Evolutionary conservation across 2,113 vertebrate species (phyloP), one percentile per base, ranked within the genome.

Genomic region (Aldabrachelys gigantea): DNA sequence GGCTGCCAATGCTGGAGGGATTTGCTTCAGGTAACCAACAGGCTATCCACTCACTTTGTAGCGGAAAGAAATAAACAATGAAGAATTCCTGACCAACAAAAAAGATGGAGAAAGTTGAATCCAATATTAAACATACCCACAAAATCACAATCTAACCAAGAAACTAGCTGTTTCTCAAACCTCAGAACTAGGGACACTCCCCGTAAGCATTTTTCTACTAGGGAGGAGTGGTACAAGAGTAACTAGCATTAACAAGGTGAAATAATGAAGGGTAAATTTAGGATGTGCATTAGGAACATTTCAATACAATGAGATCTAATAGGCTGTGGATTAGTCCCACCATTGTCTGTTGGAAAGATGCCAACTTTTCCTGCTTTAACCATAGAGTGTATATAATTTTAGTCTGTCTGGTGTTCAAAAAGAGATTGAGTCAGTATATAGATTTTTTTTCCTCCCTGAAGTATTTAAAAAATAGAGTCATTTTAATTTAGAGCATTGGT

Each of bases 131-230:
- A 95, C 62, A 93, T 57, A 81, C 10, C 27, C 52, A 4, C 29
- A 84, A 95, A 95, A 65, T 80, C 7, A 52, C 22, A 78, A 38
- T 72, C 35, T 72, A 72, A 38, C 65, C n/a, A 89, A 91, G n/a
- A 6, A 69, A 1, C 5, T 22, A 84, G 5, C 2, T 90, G 91
- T 82, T 94, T 89, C 62, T 35, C 62, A 85, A 41, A 72, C 84
- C 94, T 75, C n/a, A 90, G 41, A 59, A 85, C 47, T 21, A 81
- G 35, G 69, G 10, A 19, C 62, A 41, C 38, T 81, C 41, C 41
- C 81, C 50, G 13, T 0, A 4, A 87, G 9, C 10, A 80, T 41
- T 94, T 91, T 79, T 82, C 69, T 53, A 44, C 1, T 1, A 62
- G 17, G 65, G 35, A 69, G 17, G 35, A 35, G 17, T n/a, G 35